A percentile compares a stretch with the other conserved stretches of the same genome.
Conservation (phyloP, 2,113 vertebrate species). For the Nansenia antarctica region DNA sequence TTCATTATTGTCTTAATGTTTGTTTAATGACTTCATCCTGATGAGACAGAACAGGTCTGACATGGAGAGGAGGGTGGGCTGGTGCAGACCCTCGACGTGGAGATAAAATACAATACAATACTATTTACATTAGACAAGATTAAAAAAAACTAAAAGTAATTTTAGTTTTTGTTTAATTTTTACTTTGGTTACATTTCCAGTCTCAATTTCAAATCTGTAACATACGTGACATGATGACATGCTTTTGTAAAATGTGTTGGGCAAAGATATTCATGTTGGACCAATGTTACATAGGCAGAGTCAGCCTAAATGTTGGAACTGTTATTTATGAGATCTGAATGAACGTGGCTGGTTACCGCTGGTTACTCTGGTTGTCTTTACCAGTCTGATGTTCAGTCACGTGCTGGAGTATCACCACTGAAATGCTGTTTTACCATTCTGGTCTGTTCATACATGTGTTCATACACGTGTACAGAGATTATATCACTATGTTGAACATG, state of each 20-base stretch:
- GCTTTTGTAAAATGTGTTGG: background rate
- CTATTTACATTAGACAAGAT: too few relatives aligned
- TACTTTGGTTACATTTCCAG: background rate
- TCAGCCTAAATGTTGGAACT: background rate
- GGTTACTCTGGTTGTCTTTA: too few relatives aligned
- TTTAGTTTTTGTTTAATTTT: too few relatives aligned
- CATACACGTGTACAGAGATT: background rate
- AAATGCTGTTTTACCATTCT: background rate
- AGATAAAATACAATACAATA: too few relatives aligned
- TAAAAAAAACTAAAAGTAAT: too few relatives aligned
- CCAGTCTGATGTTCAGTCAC: too few relatives aligned
- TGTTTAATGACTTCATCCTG: background rate
- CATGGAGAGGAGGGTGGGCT: too few relatives aligned
- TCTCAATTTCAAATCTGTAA: background rate
- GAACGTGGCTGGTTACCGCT: too few relatives aligned
- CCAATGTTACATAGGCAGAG: constrained; percentile 19
- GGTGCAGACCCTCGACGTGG: too few relatives aligned
- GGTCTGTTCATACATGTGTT: background rate
- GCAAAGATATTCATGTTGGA: constrained; percentile 12
- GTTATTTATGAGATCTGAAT: background rate
- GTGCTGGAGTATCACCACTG: background rate
- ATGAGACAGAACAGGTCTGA: too few relatives aligned
- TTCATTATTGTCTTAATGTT: background rate
- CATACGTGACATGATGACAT: background rate
- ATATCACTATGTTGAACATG: constrained; percentile 5